Evolutionary conservation across 2,888 invertebrate genomes (phyloP), one percentile per base, ranked within the genome.

Genomic region (Strigamia maritima): DNA sequence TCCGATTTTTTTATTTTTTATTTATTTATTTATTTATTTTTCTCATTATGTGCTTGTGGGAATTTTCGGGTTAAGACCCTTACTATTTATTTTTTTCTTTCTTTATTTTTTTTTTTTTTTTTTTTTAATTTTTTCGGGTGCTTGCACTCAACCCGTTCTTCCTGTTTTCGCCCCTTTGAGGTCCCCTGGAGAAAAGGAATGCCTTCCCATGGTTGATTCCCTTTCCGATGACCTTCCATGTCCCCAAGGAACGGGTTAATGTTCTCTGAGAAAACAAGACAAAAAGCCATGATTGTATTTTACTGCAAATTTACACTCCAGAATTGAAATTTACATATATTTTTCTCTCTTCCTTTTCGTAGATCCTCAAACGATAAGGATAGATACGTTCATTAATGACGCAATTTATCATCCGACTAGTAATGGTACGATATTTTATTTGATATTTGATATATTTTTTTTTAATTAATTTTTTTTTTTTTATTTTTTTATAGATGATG

Each of bases 71-170:
- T 70, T 70, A 70, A 70, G 28, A 70, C 28, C 70, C 70, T 70
- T 1, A 70, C 0, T 70, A 28, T 70, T 54, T 54, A 54, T 19
- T 19, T 54, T 54, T 22, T n/a, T 54, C 19, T 22, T 7, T 35
- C 10, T 54, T 54, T 19, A 19, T 44, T 44, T 44, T 44, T 44
- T 44, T 44, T n/a, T 49, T 49, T 49, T 49, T 49, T 49, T 19
- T n/a, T 44, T 35, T 10, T 35, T 35, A 4, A 44, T 14, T 10
- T 44, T 70, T 70, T 70, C 26, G 26, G 70, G 70, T 70, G 70
- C 70, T 70, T 70, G 70, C 70, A 70, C 70, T 70, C 70, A 70
- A 70, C 70, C 70, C 70, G 70, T 70, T 70, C 70, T 70, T 70
- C 70, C 70, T 28, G 70, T 70, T 70, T 70, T 70, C 70, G 14